Evolutionary conservation across 2,888 invertebrate species (phyloP).

Genomic region (Drosophila atripex): DNA sequence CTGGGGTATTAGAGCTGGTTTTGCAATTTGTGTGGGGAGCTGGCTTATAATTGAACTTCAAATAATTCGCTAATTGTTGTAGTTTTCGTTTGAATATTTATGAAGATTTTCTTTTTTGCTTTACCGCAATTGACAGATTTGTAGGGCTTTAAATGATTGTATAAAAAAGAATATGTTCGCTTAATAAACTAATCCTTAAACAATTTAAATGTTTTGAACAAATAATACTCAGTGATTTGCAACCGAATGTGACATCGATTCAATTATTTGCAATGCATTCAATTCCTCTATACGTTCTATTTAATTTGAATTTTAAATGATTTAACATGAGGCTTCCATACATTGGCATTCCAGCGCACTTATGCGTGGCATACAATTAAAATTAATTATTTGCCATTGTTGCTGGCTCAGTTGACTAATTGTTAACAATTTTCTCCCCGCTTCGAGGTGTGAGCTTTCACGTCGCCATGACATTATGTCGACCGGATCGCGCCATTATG

Average conservation of each 20-base stretch:
- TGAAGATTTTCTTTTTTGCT: background rate
- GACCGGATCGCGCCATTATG: conserved; percentile 24
- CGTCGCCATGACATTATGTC: conserved; percentile 28
- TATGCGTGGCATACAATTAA: conserved; percentile 49
- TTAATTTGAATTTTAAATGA: conserved; percentile 31
- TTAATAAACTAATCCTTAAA: background rate
- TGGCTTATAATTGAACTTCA: conserved; percentile 26
- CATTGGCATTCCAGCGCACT: conserved; percentile 31
- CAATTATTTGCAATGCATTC: conserved; percentile 16
- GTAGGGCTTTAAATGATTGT: background rate
- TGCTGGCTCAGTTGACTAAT: conserved; percentile 62
- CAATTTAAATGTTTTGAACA: background rate
- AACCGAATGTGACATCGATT: conserved; percentile 23
- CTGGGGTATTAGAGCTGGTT: conserved; percentile 15
- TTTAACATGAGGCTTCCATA: conserved; percentile 32
- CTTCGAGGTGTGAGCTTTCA: conserved; percentile 42
- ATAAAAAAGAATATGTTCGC: background rate
- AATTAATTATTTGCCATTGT: conserved; percentile 72
- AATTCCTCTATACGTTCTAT: conserved; percentile 25
- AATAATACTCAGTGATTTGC: conserved; percentile 16
- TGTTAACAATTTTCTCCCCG: conserved; percentile 60
- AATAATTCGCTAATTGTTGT: conserved; percentile 25
- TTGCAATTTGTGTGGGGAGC: conserved; percentile 8
- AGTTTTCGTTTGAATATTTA: conserved; percentile 1
- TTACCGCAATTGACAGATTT: background rate